Conservation (phyloP, 2,113 vertebrate species). For the Vulpes ferrilata region DNA sequence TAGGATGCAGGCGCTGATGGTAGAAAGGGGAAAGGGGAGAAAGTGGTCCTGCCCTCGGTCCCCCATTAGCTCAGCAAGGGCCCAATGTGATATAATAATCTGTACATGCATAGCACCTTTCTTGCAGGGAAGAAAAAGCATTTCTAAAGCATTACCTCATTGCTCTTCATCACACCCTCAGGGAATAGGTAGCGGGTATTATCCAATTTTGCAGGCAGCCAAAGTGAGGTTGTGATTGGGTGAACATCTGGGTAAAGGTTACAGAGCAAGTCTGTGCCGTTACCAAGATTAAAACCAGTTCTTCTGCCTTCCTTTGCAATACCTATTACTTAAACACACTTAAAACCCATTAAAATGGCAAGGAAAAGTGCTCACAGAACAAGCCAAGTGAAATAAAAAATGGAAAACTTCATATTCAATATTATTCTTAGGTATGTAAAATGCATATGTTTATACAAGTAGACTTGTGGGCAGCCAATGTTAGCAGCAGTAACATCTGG, state of each 20-base stretch:
- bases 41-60: background rate
- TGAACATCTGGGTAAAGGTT: background rate
- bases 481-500: constrained; percentile 25
- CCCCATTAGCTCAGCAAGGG: background rate
- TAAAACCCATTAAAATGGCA: constrained; percentile 24
- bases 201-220: constrained; percentile 40
- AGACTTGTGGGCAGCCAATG: background rate
- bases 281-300: background rate
- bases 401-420: background rate
- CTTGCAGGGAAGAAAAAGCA: background rate
- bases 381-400: background rate
- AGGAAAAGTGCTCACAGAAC: constrained; percentile 13
- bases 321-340: background rate
- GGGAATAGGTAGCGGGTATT: background rate
- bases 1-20: background rate
- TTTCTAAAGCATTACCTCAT: constrained; percentile 23
- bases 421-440: constrained; percentile 38
- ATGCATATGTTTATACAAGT: constrained; percentile 7
- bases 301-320: background rate
- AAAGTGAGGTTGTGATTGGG: background rate
- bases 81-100: background rate
- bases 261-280: constrained; percentile 1
- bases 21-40: background rate
- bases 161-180: background rate
- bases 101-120: background rate